Evolutionary conservation across 2,797 vertebrate species (phyloP), one percentile per base, ranked within the genome.

Genomic region (Lutjanus argentimaculatus): DNA sequence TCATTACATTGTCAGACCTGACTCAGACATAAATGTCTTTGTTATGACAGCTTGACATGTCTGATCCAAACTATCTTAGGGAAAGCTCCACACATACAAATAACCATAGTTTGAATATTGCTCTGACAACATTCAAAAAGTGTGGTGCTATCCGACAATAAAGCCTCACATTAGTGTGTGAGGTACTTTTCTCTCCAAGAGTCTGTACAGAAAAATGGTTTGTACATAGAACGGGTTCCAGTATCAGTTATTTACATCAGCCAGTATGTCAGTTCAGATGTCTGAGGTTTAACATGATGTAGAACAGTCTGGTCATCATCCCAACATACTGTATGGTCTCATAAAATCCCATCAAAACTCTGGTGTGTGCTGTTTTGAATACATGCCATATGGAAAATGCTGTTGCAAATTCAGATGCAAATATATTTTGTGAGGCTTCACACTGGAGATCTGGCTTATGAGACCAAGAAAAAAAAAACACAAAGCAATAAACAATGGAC

Each of bases 381-480:
- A 15, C 7, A n/a, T 67, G 6, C 15, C 21, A 56, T 21, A 17
- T 79, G 55, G 12, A 75, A 75, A 56, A 46, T 53, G 0, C 19
- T 30, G 7, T 15, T 75, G 53, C 61, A 67, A 81, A 71, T 75
- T 1, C 56, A n/a, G 9, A 61, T 59, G 61, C 36, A 76, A 55
- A 75, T 59, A 25, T 43, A 2, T 51, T 36, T 2, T 53, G 4
- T 68, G 19, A 17, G 7, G 36, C n/a, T 36, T 45, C 7, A 11
- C 14, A 22, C 22, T 6, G 22, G 53, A 56, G 21, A 22, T 21
- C 21, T 56, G 12, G 10, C n/a, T 21, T 19, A 19, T 8, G 6
- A 48, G 46, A 48, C 14, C 14, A 15, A 48, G 30, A 48, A 17
- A 8, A 51, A 51, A 8, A 17, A 51, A 17, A 51, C 13, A 46